Evolutionary conservation across 2,888 invertebrate genomes (phyloP).

Genomic region (Formica aserva): DNA sequence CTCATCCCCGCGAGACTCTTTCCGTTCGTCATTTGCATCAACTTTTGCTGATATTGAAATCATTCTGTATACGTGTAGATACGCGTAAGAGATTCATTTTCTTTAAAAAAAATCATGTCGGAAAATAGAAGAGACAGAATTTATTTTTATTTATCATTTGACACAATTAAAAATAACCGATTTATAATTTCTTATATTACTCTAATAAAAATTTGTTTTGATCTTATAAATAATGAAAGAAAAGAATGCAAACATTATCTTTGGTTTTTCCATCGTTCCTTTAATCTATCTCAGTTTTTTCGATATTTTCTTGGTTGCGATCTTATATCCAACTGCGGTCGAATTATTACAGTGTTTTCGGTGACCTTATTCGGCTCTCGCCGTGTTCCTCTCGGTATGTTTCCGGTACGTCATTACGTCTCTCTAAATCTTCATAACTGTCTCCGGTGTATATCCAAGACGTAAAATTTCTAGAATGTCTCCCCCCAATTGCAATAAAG

Average conservation of each 20-base stretch:
- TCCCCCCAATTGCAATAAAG: constrained; percentile 52
- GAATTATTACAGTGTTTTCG: constrained; percentile 34
- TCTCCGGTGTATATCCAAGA: constrained; percentile 35
- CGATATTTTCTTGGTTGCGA: not conserved
- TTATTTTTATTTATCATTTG: not conserved
- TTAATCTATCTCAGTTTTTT: not conserved
- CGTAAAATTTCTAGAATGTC: constrained; percentile 51
- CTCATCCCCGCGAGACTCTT: not conserved
- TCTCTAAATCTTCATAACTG: constrained; percentile 32
- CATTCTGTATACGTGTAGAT: not conserved
- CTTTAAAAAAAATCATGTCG: not conserved
- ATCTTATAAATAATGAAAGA: not conserved
- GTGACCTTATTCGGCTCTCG: constrained; percentile 19
- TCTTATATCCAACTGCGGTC: constrained; percentile 10
- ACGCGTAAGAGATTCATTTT: not conserved
- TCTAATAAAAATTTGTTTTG: not conserved
- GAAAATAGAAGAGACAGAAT: not conserved
- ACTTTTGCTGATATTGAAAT: constrained; percentile 43
- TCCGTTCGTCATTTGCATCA: constrained; percentile 25
- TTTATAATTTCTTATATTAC: not conserved
- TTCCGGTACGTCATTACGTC: constrained; percentile 44
- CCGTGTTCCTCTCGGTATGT: constrained; percentile 31
- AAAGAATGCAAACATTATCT: not conserved
- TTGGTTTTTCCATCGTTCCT: not conserved
- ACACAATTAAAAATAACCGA: not conserved